Base-by-base conservation (phyloP, 2,797 vertebrate species). In the Neostethus bicornis region DNA sequence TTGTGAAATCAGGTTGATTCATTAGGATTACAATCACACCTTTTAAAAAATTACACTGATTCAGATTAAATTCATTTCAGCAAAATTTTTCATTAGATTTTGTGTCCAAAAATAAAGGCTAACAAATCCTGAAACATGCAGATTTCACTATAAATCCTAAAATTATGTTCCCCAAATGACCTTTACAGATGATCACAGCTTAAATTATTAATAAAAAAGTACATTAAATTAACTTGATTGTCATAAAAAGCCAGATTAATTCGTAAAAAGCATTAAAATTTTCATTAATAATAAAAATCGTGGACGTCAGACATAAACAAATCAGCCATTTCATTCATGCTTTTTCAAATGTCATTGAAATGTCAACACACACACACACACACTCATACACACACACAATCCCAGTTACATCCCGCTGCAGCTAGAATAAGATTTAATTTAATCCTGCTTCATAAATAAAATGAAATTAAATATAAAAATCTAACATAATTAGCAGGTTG, bases 291-390 rank as follows among this genome's bases (percentile, higher is more conserved):
- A 8, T 2, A 35, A 14, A 35, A 37, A 32, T 5, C 32, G 13
- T 14, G 12, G 31, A 63, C 12, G 5, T n/a, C 14, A 5, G 7
- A 23, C 14, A n/a, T 7, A 50, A n/a, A 14, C 7, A 13, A 49
- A 14, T 35, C 47, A 52, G 5, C 32, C 26, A 24, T 55, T 50
- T 49, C 49, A 73, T 74, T 65, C 34, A 81, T 44, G 39, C 35
- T 31, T 0, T 31, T 0, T 26, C 17, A 42, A 50, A 48, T 74
- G 75, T 66, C 79, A 74, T 63, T 75, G 63, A 10, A 43, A 67
- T 50, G 43, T 38, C 16, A 45, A 23, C 53, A 46, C 20, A 13
- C 8, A 14, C 14, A 37, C 41, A 13, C 14, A 35, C 44, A 67
- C 48, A 66, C 14, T 35, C 44, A 67, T 48, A 66, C 10, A 32